These are phyloP conservation scores for Ischnus inquisitorius DNA, from an alignment of 2,888 invertebrate species.

Conservation along the genomic window DNA sequence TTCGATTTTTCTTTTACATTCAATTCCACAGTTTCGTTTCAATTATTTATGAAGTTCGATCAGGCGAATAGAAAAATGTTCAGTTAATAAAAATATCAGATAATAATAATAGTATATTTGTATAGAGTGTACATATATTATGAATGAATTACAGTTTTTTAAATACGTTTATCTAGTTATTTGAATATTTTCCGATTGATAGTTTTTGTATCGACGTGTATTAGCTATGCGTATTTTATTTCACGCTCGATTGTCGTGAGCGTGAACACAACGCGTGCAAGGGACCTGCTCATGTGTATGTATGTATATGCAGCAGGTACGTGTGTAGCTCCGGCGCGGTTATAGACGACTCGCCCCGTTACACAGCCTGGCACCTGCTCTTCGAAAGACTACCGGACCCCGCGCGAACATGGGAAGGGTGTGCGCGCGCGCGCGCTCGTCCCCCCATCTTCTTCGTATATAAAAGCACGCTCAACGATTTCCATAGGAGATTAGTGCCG, in stretches of 20 bases:
- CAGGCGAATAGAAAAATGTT: background rate
- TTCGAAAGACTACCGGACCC: constrained; percentile 40
- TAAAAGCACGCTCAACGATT: constrained; percentile 22
- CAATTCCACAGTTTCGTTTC: background rate
- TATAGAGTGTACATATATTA: no score
- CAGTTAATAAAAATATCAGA: background rate
- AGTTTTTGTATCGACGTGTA: background rate
- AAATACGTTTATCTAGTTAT: no score
- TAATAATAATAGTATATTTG: no score
- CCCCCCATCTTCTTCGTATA: constrained; percentile 8
- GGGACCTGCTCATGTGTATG: background rate
- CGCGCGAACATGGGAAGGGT: constrained; percentile 31
- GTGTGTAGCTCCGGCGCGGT: background rate
- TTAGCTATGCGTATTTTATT: background rate
- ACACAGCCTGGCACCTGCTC: constrained; percentile 49
- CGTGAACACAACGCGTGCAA: constrained; percentile 21
- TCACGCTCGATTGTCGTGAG: constrained; percentile 1
- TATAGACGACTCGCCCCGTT: constrained; percentile 38
- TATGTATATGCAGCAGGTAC: constrained; percentile 28
- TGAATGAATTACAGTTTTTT: no score
- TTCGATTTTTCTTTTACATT: background rate
- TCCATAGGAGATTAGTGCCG: constrained; percentile 48
- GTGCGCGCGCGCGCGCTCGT: constrained; percentile 5
- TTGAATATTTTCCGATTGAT: background rate
- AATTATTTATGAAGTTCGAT: background rate